These are phyloP conservation scores for Drosophila rellima DNA, from an alignment of 2,888 invertebrate species.

Conservation along the genomic window DNA sequence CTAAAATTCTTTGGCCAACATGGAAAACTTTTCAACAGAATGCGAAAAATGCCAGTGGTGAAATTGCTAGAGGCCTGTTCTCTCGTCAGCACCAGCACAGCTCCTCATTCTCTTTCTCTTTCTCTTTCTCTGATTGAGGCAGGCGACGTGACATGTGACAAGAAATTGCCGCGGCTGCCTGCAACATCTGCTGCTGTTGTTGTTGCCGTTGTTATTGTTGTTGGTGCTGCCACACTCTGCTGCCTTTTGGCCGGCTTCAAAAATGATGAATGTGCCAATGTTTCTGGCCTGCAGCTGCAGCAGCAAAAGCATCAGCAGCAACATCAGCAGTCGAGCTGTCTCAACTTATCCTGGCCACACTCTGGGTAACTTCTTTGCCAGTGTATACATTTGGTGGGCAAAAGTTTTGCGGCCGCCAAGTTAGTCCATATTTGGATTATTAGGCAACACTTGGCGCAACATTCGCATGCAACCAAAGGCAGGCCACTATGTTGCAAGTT, in stretches of 20 bases:
- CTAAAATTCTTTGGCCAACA: slow-evolving; percentile 32
- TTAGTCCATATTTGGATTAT: slow-evolving; percentile 63
- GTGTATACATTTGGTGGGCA: slow-evolving; percentile 32
- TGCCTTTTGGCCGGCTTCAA: slow-evolving; percentile 49
- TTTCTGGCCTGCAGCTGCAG: slow-evolving; percentile 49
- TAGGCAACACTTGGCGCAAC: slow-evolving; percentile 75
- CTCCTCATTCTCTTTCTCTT: slow-evolving; percentile 1
- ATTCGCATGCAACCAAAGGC: slow-evolving; percentile 28
- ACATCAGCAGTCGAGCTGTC: slow-evolving; percentile 30
- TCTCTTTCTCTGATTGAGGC: slow-evolving; percentile 31
- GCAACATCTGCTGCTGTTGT: slow-evolving; percentile 66
- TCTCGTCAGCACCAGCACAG: slow-evolving; percentile 41
- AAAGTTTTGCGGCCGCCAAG: slow-evolving; percentile 74
- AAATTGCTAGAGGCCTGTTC: slow-evolving; percentile 50
- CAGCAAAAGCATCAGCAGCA: slow-evolving; percentile 12
- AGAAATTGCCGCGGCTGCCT: slow-evolving; percentile 75
- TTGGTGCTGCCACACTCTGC: slow-evolving; percentile 36
- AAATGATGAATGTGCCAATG: slow-evolving; percentile 81
- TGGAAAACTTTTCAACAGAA: slow-evolving; percentile 50
- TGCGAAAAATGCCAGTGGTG: slow-evolving; percentile 44
- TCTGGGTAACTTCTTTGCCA: slow-evolving; percentile 60
- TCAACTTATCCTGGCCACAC: slow-evolving; percentile 62
- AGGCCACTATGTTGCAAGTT: slow-evolving; percentile 45
- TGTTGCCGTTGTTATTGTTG: slow-evolving; percentile 15
- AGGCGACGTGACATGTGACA: slow-evolving; percentile 79